phyloP scores from a whole-genome alignment of 2,888 invertebrate species.

The Gonocerus acuteangulatus region DNA sequence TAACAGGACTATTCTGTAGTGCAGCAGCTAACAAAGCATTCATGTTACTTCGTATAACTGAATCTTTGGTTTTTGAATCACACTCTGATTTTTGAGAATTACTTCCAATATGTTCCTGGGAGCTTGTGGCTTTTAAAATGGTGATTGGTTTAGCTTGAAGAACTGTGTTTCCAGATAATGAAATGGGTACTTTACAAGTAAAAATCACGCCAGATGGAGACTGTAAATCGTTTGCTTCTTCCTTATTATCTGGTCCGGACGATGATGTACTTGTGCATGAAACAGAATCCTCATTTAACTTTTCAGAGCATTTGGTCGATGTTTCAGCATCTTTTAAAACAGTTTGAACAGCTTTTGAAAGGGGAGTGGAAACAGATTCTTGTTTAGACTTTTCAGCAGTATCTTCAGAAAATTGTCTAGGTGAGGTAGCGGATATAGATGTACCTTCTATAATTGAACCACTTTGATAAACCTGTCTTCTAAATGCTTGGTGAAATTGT shows the following conservation, averaged over 20 bases:
- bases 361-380: slow-evolving; percentile 25
- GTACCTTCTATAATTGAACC: slow-evolving; percentile 35
- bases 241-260: slow-evolving; percentile 24
- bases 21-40: slow-evolving; percentile 47
- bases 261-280: slow-evolving; percentile 2
- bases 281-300: slow-evolving; percentile 12
- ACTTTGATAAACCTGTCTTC: slow-evolving; percentile 55
- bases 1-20: slow-evolving; percentile 41
- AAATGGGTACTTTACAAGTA: slow-evolving; percentile 62
- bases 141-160: slow-evolving; percentile 44
- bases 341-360: slow-evolving; percentile 46
- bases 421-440: slow-evolving; percentile 39
- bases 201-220: slow-evolving; percentile 54
- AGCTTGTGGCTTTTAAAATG: slow-evolving; percentile 42
- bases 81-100: slow-evolving; percentile 27
- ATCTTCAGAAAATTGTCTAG: slow-evolving; percentile 27
- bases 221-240: slow-evolving; percentile 28
- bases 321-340: slow-evolving; percentile 33
- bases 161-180: slow-evolving; percentile 44
- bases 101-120: slow-evolving; percentile 39
- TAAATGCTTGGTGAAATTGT: slow-evolving; percentile 72
- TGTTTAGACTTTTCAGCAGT: slow-evolving; percentile 24
- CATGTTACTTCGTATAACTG: slow-evolving; percentile 47
- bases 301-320: slow-evolving; percentile 23
- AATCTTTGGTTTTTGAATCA: slow-evolving; percentile 42